phyloP scores from a whole-genome alignment of 2,797 vertebrate genomes.

The Meriones psammophilus region DNA sequence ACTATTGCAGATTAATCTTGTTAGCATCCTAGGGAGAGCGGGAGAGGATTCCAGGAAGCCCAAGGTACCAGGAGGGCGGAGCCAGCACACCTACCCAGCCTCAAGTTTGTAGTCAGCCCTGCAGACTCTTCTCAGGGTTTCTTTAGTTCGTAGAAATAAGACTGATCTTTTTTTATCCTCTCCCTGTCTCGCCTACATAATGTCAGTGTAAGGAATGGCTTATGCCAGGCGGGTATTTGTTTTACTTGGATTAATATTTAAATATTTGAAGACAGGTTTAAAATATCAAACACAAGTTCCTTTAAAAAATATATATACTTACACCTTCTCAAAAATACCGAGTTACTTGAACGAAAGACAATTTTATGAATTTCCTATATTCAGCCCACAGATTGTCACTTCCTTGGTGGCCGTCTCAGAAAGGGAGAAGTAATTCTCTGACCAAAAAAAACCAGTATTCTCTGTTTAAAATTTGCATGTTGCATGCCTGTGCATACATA shows the following conservation, averaged over 20 bases:
- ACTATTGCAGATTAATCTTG: background rate
- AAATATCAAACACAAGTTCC: slow-evolving; percentile 73
- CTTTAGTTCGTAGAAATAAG: slow-evolving; percentile 8
- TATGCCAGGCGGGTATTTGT: slow-evolving; percentile 70
- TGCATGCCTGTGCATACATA: background rate
- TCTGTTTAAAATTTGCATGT: background rate
- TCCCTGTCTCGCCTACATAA: slow-evolving; percentile 43
- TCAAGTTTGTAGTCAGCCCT: accelerated
- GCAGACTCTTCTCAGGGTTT: background rate
- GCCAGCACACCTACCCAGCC: background rate
- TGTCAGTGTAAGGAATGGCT: slow-evolving; percentile 71
- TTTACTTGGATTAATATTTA: slow-evolving; percentile 79
- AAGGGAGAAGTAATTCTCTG: slow-evolving; percentile 5
- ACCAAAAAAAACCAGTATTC: background rate
- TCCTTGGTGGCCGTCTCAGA: background rate
- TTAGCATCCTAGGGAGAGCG: background rate
- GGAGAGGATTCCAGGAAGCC: background rate
- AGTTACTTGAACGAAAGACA: slow-evolving; percentile 30
- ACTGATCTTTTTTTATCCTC: slow-evolving; percentile 69
- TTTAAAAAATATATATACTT: background rate
- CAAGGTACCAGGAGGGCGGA: accelerated
- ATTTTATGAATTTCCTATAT: background rate
- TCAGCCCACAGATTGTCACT: background rate
- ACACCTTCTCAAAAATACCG: slow-evolving; percentile 23
- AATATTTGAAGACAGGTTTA: slow-evolving; percentile 80